Base-by-base conservation (phyloP, 1,140 invertebrate genomes). In the Apis laboriosa region DNA sequence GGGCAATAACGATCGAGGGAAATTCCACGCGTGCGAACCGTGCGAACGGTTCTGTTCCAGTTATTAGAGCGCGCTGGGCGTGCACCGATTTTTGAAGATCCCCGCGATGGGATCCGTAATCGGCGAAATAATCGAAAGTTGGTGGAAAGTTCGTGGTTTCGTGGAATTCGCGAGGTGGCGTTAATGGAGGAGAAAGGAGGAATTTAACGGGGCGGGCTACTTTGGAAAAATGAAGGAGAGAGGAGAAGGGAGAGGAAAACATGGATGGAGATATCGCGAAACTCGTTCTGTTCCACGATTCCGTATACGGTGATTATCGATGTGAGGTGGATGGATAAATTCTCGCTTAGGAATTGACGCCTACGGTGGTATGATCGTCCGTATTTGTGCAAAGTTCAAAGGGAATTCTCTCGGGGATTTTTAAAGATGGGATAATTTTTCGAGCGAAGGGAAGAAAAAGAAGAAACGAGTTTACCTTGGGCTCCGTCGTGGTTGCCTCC, bases 1-100 rank as follows among this genome's bases (percentile, higher is more conserved):
- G 43, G 19, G 55, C 34, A 60, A 51, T 3, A 9, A 17, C 79
- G 43, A 75, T 75, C 67, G 79, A 34, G 67, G 63, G 61, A 79
- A 24, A 12, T 17, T 24, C 24, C 13, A n/a, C 64, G 49, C 15
- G 70, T n/a, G n/a, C n/a, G 34, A 34, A 68, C 73, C 80, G 64
- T 68, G 72, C 11, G 72, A 81, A 81, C 79, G 34, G 72, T 81
- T 81, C 53, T 19, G 51, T 34, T 34, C 17, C 24, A 9, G 55
- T 55, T 53, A 60, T 68, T 67, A 76, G 34, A 34, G 34, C 34
- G 34, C 2, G 34, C 4, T 43, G 34, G 34, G 34, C 34, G 34
- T 43, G 34, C 5, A 43, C 34, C 34, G 34, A 43, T 43, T 43
- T 34, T 43, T 7, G 5, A 43, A 43, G 34, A 4, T 4, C 2